Conservation (phyloP, 1,140 invertebrate species). For the Orius insidiosus region DNA sequence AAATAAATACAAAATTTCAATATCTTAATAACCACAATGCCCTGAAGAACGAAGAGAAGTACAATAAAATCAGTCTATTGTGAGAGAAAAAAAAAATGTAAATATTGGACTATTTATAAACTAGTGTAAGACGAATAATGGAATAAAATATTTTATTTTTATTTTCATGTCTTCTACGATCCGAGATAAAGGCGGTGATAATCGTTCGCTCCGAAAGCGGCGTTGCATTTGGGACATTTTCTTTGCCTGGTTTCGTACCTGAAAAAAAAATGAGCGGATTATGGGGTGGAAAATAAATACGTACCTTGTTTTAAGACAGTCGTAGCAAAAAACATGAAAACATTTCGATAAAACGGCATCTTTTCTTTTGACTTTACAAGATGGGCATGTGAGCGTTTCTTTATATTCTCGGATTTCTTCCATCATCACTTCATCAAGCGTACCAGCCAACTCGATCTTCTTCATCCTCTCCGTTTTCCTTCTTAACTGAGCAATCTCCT, state of each 20-base stretch:
- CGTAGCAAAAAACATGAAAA: slow-evolving; percentile 99
- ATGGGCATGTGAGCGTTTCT: slow-evolving; percentile 94
- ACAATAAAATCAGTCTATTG: too few species aligned
- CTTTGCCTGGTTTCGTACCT: slow-evolving; percentile 80
- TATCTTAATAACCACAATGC: too few species aligned
- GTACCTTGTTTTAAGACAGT: slow-evolving; percentile 83
- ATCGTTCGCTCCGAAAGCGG: slow-evolving; percentile 96
- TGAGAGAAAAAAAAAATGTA: too few species aligned
- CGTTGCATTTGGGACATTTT: slow-evolving; percentile 99
- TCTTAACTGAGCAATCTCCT: slow-evolving; percentile 82
- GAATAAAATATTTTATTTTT: too few species aligned
- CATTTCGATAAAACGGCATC: slow-evolving; percentile 98
- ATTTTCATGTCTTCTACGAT: slow-evolving; percentile 15
- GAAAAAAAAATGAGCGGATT: neutral
- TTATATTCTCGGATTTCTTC: slow-evolving; percentile 97
- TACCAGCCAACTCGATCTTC: slow-evolving; percentile 91
- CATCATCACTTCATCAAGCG: slow-evolving; percentile 91
- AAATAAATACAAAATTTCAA: too few species aligned
- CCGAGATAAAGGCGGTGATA: slow-evolving; percentile 82
- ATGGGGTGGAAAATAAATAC: neutral
- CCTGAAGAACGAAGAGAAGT: too few species aligned
- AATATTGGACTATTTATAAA: too few species aligned
- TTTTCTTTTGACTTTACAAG: slow-evolving; percentile 97
- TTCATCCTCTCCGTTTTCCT: slow-evolving; percentile 91
- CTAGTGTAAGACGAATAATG: too few species aligned